phyloP scores from a whole-genome alignment of 2,113 vertebrate genomes.

The Camelus dromedarius region DNA sequence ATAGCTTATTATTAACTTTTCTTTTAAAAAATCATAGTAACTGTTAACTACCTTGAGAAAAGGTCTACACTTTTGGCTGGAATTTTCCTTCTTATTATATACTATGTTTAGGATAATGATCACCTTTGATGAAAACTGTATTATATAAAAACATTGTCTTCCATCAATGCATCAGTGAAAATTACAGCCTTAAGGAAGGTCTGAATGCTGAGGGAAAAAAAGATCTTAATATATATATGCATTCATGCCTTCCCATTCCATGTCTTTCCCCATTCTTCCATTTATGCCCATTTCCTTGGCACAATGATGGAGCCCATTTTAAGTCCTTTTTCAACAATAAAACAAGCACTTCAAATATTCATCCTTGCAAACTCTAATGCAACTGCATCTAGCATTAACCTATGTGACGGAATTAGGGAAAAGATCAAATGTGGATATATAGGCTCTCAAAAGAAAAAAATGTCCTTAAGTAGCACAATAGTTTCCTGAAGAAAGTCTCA shows the following conservation, averaged over 20 bases:
- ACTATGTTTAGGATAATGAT: not conserved
- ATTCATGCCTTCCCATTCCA: not conserved
- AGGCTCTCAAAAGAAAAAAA: not conserved
- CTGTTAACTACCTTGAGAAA: not conserved
- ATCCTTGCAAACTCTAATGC: not conserved
- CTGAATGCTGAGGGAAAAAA: not conserved
- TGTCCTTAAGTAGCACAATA: not conserved
- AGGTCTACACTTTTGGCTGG: not conserved
- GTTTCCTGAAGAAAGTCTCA: not conserved
- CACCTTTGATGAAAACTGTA: not conserved
- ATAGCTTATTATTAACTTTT: slow-evolving; percentile 20
- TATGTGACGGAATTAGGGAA: not conserved
- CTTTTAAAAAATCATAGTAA: not conserved
- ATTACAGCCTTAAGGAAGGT: not conserved
- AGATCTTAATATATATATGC: not conserved
- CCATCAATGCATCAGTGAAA: not conserved
- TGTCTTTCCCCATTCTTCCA: not conserved
- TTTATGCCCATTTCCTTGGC: not conserved
- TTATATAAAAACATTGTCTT: not conserved
- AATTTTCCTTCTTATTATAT: not conserved
- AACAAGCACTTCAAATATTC: not conserved
- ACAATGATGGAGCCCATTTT: not conserved
- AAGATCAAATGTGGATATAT: not conserved
- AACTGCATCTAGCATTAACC: not conserved
- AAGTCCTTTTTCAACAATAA: not conserved